A percentile compares a stretch with the other conserved stretches of the same genome.
phyloP scores from a whole-genome alignment of 2,797 vertebrate species.

The Thaleichthys pacificus region DNA sequence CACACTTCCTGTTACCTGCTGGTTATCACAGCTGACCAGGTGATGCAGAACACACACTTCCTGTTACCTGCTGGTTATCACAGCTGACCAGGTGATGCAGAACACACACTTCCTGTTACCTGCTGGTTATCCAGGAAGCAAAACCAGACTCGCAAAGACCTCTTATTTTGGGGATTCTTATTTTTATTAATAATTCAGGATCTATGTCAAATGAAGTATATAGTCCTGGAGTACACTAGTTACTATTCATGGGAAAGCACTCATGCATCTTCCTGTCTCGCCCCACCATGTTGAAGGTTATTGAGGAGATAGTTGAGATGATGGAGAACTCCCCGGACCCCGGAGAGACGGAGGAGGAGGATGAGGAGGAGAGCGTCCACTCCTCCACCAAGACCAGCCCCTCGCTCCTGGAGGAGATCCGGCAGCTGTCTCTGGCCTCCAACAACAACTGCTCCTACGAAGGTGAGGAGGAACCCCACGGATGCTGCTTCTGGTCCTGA shows the following conservation, averaged over 20 bases:
- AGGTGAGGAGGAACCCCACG: conserved; percentile 64
- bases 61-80: background rate
- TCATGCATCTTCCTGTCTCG: too few species aligned
- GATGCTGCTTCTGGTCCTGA: too few species aligned
- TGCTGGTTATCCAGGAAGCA: too few species aligned
- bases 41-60: background rate
- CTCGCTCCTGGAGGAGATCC: conserved; percentile 86
- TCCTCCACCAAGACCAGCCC: conserved; percentile 79
- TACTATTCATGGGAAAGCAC: too few species aligned
- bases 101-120: background rate
- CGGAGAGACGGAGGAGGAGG: conserved; percentile 84
- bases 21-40: too few species aligned
- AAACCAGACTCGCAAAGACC: too few species aligned
- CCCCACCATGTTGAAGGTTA: conserved; percentile 74
- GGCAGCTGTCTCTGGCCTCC: conserved; percentile 82
- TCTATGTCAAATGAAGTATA: too few species aligned
- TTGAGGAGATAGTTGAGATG: conserved; percentile 95
- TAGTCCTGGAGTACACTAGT: too few species aligned
- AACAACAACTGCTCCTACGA: conserved; percentile 91
- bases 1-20: background rate
- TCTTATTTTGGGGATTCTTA: too few species aligned
- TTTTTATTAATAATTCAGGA: too few species aligned
- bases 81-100: background rate
- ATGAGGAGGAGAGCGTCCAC: conserved; percentile 81
- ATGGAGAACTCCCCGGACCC: conserved; percentile 96